Evolutionary conservation across 2,797 vertebrate genomes (phyloP).

Genomic region (Agapornis canus): DNA sequence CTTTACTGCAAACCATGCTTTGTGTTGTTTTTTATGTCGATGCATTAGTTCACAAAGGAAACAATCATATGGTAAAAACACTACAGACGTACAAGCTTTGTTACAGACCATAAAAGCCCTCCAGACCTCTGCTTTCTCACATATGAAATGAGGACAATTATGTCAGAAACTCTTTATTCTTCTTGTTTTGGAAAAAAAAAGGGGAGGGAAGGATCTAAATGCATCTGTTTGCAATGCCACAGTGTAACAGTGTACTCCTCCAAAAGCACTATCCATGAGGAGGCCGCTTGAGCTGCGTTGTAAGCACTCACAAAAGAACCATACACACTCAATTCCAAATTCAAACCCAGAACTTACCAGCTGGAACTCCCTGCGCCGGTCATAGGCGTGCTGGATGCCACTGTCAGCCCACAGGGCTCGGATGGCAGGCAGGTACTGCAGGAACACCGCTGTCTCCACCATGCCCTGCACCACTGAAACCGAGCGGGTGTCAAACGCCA

Average conservation of each 20-base stretch:
- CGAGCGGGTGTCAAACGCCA: slow-evolving; percentile 93
- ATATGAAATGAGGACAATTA: neutral
- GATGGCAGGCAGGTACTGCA: slow-evolving; percentile 87
- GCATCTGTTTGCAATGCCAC: neutral
- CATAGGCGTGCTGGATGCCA: slow-evolving; percentile 93
- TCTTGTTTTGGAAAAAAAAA: neutral
- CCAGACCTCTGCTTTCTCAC: neutral
- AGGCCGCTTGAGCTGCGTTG: rapidly evolving
- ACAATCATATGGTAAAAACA: neutral
- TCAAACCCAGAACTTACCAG: slow-evolving; percentile 82
- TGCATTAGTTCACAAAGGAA: neutral
- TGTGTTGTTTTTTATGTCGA: neutral
- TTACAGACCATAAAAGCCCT: neutral
- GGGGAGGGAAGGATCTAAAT: neutral
- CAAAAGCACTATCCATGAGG: rapidly evolving
- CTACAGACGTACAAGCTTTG: neutral
- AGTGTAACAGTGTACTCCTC: neutral
- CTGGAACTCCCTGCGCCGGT: slow-evolving; percentile 96
- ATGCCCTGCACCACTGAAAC: slow-evolving; percentile 83
- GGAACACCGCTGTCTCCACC: slow-evolving; percentile 87
- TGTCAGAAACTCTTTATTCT: neutral
- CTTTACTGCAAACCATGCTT: neutral
- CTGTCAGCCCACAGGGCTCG: slow-evolving; percentile 88
- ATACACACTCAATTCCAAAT: rapidly evolving
- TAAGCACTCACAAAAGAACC: neutral